Conservation (phyloP, 2,113 vertebrate genomes). For the Cyprinus carpio region DNA sequence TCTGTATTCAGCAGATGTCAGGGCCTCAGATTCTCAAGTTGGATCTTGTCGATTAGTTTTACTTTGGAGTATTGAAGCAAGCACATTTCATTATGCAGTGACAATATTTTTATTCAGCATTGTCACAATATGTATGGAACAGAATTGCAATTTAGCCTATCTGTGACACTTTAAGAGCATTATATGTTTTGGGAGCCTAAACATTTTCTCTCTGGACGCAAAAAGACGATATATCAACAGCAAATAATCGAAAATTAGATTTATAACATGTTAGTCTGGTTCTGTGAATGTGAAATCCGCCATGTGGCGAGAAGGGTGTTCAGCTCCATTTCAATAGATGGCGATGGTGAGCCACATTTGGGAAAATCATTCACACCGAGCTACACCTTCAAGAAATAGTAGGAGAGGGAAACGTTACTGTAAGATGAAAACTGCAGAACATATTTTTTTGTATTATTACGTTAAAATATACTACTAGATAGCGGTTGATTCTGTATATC, state of each 20-base stretch:
- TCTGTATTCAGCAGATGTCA: not conserved
- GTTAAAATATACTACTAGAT: not conserved
- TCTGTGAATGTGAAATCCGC: too few species aligned
- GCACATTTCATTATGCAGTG: too few species aligned
- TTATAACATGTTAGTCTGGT: too few species aligned
- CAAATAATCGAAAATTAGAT: not conserved
- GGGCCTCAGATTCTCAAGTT: not conserved
- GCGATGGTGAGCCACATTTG: not conserved
- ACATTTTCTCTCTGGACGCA: not conserved
- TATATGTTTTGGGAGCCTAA: not conserved
- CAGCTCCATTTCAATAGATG: conserved; percentile 46
- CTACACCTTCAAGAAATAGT: not conserved
- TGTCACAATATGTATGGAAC: not conserved
- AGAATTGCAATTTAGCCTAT: not conserved
- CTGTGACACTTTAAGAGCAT: not conserved
- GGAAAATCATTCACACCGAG: not conserved
- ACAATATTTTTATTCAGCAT: too few species aligned
- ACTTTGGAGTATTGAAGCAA: too few species aligned
- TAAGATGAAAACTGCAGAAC: not conserved
- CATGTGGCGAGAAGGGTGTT: not conserved
- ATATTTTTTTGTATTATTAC: not conserved
- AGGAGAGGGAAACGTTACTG: not conserved
- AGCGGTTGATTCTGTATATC: not conserved
- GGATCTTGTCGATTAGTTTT: too few species aligned
- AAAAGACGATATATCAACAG: not conserved